phyloP scores from a whole-genome alignment of 2,797 vertebrate species.

The Basileuterus tristriatus region DNA sequence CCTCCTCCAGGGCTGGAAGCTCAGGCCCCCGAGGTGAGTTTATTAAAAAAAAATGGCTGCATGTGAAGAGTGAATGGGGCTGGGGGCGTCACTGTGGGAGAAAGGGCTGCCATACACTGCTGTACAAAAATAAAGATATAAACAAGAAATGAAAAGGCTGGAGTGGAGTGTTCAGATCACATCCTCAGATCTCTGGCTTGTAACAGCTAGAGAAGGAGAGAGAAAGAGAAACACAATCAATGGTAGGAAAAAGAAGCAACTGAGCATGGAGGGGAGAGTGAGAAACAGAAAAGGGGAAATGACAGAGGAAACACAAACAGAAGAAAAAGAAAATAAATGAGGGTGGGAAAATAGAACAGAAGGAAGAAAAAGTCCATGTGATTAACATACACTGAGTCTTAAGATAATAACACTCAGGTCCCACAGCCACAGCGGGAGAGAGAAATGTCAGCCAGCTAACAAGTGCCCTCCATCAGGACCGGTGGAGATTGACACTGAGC shows the following conservation, averaged over 20 bases:
- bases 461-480: neutral
- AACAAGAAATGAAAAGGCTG: conserved; percentile 69
- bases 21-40: neutral
- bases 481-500: neutral
- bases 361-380: neutral
- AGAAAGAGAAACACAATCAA: conserved; percentile 41
- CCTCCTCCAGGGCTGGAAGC: neutral
- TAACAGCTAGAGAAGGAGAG: conserved; percentile 73
- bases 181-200: conserved; percentile 78
- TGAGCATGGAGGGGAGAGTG: neutral
- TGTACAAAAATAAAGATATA: conserved; percentile 77
- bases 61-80: neutral
- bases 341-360: neutral
- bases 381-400: conserved; percentile 36
- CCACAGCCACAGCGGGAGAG: neutral
- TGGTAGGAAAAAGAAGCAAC: neutral
- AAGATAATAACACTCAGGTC: neutral
- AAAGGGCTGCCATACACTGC: conserved; percentile 7
- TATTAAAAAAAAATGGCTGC: neutral
- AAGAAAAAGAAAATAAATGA: neutral
- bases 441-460: neutral
- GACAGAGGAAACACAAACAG: neutral
- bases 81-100: neutral
- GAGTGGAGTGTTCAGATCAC: conserved; percentile 66
- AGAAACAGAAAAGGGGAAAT: neutral